These are phyloP conservation scores for Procavia capensis DNA, from an alignment of 2,113 vertebrate genomes.

Conservation along the genomic window DNA sequence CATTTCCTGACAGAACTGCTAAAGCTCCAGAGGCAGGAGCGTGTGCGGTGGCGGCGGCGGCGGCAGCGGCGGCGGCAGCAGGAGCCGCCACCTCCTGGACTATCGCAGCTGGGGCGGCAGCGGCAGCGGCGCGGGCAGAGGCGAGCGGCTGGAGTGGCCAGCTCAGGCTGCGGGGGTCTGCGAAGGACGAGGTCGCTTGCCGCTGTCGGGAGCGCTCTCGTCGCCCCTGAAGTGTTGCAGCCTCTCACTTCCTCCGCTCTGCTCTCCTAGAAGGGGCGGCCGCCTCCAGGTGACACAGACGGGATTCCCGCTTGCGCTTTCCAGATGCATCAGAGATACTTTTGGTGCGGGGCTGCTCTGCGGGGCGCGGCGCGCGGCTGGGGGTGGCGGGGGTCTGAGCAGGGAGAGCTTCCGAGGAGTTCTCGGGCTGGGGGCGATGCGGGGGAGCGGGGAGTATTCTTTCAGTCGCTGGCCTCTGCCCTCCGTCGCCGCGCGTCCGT, in stretches of 20 bases:
- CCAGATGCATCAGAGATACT: constrained; percentile 82
- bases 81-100: constrained; percentile 65
- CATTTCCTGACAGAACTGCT: constrained; percentile 86
- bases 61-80: background rate
- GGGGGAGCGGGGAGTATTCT: constrained; percentile 29
- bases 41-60: constrained; percentile 30
- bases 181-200: background rate
- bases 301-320: constrained; percentile 78
- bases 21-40: constrained; percentile 81
- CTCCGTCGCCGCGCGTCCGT: background rate
- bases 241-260: constrained; percentile 41
- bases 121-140: constrained; percentile 46
- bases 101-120: constrained; percentile 45
- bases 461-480: background rate
- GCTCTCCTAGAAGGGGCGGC: constrained; percentile 77
- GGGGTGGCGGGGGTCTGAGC: background rate
- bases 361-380: constrained; percentile 60
- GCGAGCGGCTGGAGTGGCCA: constrained; percentile 58
- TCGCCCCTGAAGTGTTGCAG: constrained; percentile 48
- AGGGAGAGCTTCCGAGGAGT: background rate
- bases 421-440: background rate
- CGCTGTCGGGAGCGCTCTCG: background rate
- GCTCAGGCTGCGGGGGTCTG: constrained; percentile 23
- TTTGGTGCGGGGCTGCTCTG: constrained; percentile 80
- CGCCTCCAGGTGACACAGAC: constrained; percentile 79